Conservation (phyloP, 2,797 vertebrate species). For the Danio albolineatus region DNA sequence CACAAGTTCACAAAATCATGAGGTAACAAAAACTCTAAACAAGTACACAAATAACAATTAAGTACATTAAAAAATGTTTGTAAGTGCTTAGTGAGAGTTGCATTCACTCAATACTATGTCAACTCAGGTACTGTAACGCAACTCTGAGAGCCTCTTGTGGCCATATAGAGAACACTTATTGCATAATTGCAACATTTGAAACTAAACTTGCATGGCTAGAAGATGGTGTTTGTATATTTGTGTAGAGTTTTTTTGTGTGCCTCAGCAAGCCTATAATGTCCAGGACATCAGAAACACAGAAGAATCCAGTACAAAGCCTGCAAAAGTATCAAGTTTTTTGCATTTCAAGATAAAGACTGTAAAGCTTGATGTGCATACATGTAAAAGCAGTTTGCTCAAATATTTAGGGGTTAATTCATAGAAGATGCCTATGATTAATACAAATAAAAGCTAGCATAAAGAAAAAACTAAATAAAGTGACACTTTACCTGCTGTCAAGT, state of each 20-base stretch:
- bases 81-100: neutral
- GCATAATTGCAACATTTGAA: neutral
- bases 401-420: conserved; percentile 16
- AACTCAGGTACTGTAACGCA: neutral
- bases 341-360: neutral
- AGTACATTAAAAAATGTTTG: neutral
- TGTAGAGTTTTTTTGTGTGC: neutral
- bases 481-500: conserved; percentile 36
- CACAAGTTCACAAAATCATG: neutral
- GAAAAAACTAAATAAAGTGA: neutral
- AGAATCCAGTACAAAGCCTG: conserved; percentile 22
- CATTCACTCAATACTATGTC: neutral
- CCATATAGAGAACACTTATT: neutral
- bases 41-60: conserved; percentile 24
- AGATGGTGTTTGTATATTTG: neutral
- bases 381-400: conserved; percentile 18
- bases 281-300: conserved; percentile 19
- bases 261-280: conserved; percentile 5
- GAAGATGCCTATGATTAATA: neutral
- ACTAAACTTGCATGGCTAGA: neutral
- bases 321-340: neutral
- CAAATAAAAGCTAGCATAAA: conserved; percentile 24
- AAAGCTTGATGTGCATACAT: conserved; percentile 3
- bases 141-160: neutral
- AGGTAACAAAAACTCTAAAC: conserved; percentile 4